Percentiles rank a stretch among this genome's conserved stretches.
Conservation (phyloP, 2,797 vertebrate species). For the Salmo trutta region DNA sequence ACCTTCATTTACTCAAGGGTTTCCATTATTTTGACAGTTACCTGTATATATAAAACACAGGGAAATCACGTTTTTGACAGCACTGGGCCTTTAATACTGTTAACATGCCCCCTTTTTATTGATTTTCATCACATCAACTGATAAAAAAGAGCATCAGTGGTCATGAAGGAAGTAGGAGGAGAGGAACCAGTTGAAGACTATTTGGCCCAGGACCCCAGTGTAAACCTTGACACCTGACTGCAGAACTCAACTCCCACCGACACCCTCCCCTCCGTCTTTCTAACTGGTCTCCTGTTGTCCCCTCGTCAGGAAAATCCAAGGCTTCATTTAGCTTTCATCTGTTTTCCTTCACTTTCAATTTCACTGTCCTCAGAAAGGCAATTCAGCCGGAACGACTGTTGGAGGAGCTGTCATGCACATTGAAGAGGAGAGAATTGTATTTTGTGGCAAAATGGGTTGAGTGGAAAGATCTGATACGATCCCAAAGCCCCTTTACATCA, state of each 20-base stretch:
- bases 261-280: neutral
- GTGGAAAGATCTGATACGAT: neutral
- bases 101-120: neutral
- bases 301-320: conserved; percentile 14
- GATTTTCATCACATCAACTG: no score
- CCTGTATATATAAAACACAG: no score
- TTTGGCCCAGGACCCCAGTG: neutral
- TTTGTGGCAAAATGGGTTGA: neutral
- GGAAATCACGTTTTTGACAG: no score
- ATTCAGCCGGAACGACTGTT: conserved; percentile 25
- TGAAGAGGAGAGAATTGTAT: conserved; percentile 28
- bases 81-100: neutral
- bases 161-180: neutral
- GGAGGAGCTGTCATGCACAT: conserved; percentile 36
- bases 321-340: conserved; percentile 40
- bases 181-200: neutral
- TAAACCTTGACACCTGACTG: neutral
- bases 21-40: no score
- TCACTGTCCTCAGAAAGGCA: conserved; percentile 47
- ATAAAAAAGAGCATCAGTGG: neutral
- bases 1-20: no score
- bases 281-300: conserved; percentile 38
- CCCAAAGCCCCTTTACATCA: neutral
- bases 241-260: neutral
- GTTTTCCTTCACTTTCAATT: conserved; percentile 58